Percentiles rank a stretch among this genome's conserved stretches.
These are phyloP conservation scores for Gila robusta DNA, from an alignment of 2,797 vertebrate species.

Conservation along the genomic window DNA sequence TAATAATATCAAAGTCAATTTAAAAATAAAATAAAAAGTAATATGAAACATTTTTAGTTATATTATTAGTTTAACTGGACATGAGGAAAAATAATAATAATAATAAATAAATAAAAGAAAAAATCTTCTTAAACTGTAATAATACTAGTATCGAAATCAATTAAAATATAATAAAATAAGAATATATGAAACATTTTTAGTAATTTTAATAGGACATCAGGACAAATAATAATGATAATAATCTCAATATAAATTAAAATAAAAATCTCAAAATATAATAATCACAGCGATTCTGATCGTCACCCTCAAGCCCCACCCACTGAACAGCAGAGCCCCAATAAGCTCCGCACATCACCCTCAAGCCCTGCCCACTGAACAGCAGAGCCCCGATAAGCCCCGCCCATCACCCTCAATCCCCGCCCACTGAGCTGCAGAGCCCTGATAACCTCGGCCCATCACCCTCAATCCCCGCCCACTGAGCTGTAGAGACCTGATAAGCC, in stretches of 20 bases:
- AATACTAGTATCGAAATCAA: neutral
- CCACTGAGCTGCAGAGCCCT: too few species aligned
- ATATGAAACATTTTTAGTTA: neutral
- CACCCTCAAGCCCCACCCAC: constrained; percentile 22
- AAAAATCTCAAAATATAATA: neutral
- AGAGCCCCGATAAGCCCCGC: too few species aligned
- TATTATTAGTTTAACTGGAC: neutral
- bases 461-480: constrained; percentile 58
- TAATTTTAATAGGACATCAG: neutral
- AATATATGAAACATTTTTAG: neutral
- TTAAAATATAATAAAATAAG: neutral
- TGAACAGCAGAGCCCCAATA: neutral
- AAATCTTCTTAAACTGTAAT: neutral
- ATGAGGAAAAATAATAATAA: neutral
- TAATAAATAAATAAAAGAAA: neutral
- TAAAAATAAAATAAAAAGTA: neutral
- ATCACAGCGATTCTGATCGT: neutral
- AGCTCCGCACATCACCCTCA: constrained; percentile 55
- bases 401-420: too few species aligned
- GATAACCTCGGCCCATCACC: neutral
- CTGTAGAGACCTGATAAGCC: constrained; percentile 50
- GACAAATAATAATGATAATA: neutral
- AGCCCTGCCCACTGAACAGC: too few species aligned
- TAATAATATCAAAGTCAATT: neutral
- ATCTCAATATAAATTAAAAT: too few species aligned